Evolutionary conservation across 2,797 vertebrate genomes (phyloP).

Genomic region (Cryptoprocta ferox): DNA sequence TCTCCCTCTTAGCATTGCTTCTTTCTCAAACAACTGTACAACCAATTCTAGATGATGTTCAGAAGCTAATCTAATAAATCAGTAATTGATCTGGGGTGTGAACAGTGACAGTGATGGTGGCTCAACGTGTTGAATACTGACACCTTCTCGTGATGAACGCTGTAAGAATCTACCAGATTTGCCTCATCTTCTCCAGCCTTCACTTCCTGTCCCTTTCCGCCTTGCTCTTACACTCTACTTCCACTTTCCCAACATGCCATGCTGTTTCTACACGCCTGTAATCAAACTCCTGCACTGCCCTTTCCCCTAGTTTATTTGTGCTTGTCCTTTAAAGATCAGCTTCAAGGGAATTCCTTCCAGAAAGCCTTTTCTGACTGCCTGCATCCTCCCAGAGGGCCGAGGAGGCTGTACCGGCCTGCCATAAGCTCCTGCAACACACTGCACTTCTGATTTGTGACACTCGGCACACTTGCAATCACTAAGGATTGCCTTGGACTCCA

Average conservation of each 20-base stretch:
- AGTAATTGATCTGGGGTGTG: not conserved
- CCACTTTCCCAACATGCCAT: rapidly evolving
- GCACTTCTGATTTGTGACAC: not conserved
- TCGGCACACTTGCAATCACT: not conserved
- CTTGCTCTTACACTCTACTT: not conserved
- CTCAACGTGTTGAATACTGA: not conserved
- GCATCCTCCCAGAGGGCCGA: not conserved
- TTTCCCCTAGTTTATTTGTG: not conserved
- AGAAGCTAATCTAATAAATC: not conserved
- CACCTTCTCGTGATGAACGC: not conserved
- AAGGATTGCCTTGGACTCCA: not conserved
- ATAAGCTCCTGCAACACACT: not conserved
- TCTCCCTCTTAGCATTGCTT: not conserved
- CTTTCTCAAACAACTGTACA: not conserved
- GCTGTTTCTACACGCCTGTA: not conserved
- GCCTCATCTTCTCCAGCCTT: not conserved
- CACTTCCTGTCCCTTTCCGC: not conserved
- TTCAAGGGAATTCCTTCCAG: not conserved
- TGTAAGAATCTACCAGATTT: not conserved
- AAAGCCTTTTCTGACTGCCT: not conserved
- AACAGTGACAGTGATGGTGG: not conserved
- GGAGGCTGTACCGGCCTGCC: not conserved
- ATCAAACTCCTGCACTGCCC: too few relatives aligned
- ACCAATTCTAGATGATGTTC: not conserved
- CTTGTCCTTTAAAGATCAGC: not conserved